phyloP scores from a whole-genome alignment of 2,797 vertebrate genomes.

The Anguilla megastoma region DNA sequence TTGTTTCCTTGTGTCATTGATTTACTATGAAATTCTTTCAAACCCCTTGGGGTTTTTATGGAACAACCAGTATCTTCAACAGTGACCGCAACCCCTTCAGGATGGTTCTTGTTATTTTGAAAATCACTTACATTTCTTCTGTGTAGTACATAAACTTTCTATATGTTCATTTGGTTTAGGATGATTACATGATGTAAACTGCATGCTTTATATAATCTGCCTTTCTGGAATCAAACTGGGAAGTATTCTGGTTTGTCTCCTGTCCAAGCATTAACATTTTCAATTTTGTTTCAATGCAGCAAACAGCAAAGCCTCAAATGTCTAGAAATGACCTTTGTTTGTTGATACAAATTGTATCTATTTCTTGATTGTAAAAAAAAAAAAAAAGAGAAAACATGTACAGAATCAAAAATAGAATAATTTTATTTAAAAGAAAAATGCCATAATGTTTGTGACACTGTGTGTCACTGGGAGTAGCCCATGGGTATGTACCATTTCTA shows the following conservation, averaged over 20 bases:
- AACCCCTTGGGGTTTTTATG: neutral
- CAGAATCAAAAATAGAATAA: slow-evolving; percentile 80
- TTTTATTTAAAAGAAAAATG: slow-evolving; percentile 67
- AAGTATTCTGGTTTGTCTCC: slow-evolving; percentile 44
- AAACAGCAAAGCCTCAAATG: slow-evolving; percentile 92
- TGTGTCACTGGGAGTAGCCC: slow-evolving; percentile 98
- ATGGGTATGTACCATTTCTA: slow-evolving; percentile 85
- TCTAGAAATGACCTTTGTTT: slow-evolving; percentile 99
- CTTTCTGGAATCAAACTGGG: slow-evolving; percentile 29
- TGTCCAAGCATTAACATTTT: neutral
- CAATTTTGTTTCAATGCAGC: slow-evolving; percentile 77
- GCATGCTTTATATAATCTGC: neutral
- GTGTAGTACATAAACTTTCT: neutral
- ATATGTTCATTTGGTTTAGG: neutral
- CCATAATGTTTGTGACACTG: slow-evolving; percentile 94
- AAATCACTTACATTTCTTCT: neutral
- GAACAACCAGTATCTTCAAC: neutral
- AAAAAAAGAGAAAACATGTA: slow-evolving; percentile 76
- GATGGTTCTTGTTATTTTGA: neutral
- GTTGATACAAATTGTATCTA: slow-evolving; percentile 99
- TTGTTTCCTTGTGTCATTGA: neutral
- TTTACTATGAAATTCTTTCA: neutral
- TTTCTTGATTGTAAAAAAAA: slow-evolving; percentile 93
- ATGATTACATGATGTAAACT: neutral
- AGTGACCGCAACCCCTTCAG: neutral